Base-by-base conservation (phyloP, 1,140 invertebrate species). In the Calliopsis andreniformis region DNA sequence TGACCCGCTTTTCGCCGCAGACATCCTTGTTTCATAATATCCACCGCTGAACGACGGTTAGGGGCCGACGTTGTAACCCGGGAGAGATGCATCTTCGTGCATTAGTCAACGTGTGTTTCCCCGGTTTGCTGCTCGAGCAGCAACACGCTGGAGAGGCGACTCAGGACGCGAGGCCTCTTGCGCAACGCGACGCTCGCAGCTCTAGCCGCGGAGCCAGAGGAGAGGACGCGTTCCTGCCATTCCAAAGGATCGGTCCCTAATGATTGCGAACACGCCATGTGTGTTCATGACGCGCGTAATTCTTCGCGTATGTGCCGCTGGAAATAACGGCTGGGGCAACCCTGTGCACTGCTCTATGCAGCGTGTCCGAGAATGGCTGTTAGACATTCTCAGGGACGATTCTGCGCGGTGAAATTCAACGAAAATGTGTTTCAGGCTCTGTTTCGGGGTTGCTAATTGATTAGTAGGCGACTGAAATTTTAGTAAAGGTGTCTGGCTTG, bases 21-120 rank as follows among this genome's bases (percentile, higher is more conserved):
- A 87, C 82, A 88, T 88, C 85, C 86, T 88, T 84, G 85, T 88
- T 87, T 88, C 86, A 80, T 86, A 88, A 88, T 66, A 58, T 73
- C 69, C 61, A 68, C 66, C 71, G 69, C 71, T 61, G 30, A 69
- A 79, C 80, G 51, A 49, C 73, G 32, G 53, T 55, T 61, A 82
- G 62, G 78, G 79, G 64, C 45, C 69, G 35, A 30, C 63, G 61
- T 69, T 70, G 78, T 76, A 79, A 73, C 51, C 45, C 59, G n/a
- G 68, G 75, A 53, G 51, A 58, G 39, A 75, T 75, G 77, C 72
- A 79, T 76, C 78, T 76, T 68, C 71, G 47, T 35, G 56, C 56
- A 71, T 81, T 76, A 82, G 78, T 82, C 72, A 82, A 76, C 67
- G 51, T 23, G 72, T 59, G 25, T 45, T 76, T 43, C 49, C 51